Percentiles rank a stretch among this genome's conserved stretches.
Evolutionary conservation across 2,797 vertebrate species (phyloP).

Genomic region (Ctenosaura bakeri): DNA sequence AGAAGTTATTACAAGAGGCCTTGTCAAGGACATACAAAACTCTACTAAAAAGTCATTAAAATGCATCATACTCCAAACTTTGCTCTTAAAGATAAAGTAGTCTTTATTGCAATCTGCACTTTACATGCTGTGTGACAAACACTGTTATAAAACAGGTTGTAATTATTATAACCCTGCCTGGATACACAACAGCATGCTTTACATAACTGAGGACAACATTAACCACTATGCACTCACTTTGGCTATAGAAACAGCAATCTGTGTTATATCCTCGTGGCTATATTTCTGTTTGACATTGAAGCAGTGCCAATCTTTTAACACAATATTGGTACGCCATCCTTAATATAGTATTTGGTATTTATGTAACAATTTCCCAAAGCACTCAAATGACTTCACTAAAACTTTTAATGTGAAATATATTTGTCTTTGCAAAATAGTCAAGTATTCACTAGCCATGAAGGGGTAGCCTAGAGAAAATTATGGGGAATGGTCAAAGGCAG

Average conservation of each 20-base stretch:
- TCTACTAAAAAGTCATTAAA: not conserved
- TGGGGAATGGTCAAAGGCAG: not conserved
- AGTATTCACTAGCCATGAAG: not conserved
- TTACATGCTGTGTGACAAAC: not conserved
- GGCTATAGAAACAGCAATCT: not conserved
- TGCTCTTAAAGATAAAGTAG: constrained; percentile 18
- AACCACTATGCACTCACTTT: not conserved
- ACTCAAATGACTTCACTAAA: not conserved
- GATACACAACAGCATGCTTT: not conserved
- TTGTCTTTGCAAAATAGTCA: not conserved
- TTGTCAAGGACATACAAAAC: not conserved
- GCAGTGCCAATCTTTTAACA: not conserved
- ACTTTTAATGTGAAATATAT: not conserved
- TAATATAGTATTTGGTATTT: not conserved
- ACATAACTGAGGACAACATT: not conserved
- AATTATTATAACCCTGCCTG: not conserved
- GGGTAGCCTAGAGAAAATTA: not conserved
- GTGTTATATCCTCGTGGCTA: not conserved
- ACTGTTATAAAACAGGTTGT: not conserved
- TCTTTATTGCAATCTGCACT: not conserved
- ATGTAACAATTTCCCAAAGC: not conserved
- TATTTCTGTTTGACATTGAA: not conserved
- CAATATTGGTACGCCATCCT: not conserved
- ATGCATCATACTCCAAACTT: not conserved
- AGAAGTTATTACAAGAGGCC: not conserved